Evolutionary conservation across 2,888 invertebrate species (phyloP), one percentile per base, ranked within the genome.

Genomic region (Ormyrus rosae): DNA sequence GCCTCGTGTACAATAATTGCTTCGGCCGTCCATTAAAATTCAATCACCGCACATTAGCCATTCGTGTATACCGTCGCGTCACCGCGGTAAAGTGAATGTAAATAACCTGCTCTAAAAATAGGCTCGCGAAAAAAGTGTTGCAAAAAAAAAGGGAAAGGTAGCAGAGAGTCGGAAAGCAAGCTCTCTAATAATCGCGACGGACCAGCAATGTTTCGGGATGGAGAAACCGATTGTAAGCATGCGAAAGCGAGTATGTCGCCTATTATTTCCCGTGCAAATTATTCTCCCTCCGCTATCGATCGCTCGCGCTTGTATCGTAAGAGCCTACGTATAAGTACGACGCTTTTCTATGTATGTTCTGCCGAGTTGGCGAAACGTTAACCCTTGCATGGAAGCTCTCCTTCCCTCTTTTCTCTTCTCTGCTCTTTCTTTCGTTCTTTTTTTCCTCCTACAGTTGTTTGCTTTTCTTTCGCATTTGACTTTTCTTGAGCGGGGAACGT

Each of bases 181-280:
- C 48, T 46, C 64, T n/a, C 56, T 78, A 71, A 65, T 65, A 65
- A 71, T 71, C 53, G 58, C 65, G 65, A 53, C 51, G 51, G 58
- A 19, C 64, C 78, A 51, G 45, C 64, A 70, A 70, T 2, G 64
- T 50, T 64, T 63, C 45, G 76, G 58, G 71, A 65, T 58, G 13
- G 51, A 50, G 56, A 70, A 63, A 64, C 67, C 5, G 69, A 71
- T 78, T 65, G 51, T 13, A 6, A 19, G 11, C 78, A 71, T 65
- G 78, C 78, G 56, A 77, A 8, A 13, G 19, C 34, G 45, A 13
- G 48, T 9, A n/a, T 50, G 48, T 5, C 53, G n/a, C 10, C 11
- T 65, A 61, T 68, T 75, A 45, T 46, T 60, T 53, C 53, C 45
- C 64, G 48, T 51, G 19, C 5, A 51, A 56, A 65, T 51, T 64